Evolutionary conservation across 2,113 vertebrate species (phyloP).

Genomic region (Numida meleagris): DNA sequence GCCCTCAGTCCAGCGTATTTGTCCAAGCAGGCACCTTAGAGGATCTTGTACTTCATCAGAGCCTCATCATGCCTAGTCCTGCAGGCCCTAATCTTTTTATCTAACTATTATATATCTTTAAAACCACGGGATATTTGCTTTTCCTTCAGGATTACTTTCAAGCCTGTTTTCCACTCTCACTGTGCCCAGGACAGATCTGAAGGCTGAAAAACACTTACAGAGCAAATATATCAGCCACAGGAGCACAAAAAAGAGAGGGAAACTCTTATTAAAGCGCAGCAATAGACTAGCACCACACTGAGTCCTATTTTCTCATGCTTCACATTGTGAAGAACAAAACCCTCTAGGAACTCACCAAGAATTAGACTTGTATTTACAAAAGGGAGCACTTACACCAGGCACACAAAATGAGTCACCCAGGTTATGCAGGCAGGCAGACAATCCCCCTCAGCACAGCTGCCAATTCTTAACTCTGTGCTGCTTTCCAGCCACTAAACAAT

Average conservation of each 20-base stretch:
- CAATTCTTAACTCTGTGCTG: conserved; percentile 1
- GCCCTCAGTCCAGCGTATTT: not conserved
- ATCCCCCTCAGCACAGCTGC: conserved; percentile 20
- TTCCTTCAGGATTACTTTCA: conserved; percentile 35
- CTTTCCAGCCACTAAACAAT: conserved; percentile 33
- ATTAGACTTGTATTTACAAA: conserved; percentile 20
- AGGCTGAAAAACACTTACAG: not conserved
- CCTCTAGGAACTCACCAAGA: conserved; percentile 7
- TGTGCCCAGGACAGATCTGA: conserved; percentile 5
- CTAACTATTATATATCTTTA: not conserved
- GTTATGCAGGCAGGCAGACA: conserved; percentile 17
- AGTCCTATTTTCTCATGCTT: not conserved
- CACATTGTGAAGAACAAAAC: not conserved
- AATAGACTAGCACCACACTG: not conserved
- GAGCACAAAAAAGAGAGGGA: not conserved
- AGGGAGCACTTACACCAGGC: not conserved
- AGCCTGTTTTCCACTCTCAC: not conserved
- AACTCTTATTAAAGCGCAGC: not conserved
- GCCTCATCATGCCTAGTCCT: not conserved
- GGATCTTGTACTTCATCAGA: not conserved
- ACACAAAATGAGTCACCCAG: not conserved
- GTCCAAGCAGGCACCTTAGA: not conserved
- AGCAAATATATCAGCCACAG: not conserved
- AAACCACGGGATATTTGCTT: conserved; percentile 41
- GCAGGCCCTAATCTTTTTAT: conserved; percentile 12